Evolutionary conservation across 2,797 vertebrate genomes (phyloP), one percentile per base, ranked within the genome.

Genomic region (Anguilla marmorata): DNA sequence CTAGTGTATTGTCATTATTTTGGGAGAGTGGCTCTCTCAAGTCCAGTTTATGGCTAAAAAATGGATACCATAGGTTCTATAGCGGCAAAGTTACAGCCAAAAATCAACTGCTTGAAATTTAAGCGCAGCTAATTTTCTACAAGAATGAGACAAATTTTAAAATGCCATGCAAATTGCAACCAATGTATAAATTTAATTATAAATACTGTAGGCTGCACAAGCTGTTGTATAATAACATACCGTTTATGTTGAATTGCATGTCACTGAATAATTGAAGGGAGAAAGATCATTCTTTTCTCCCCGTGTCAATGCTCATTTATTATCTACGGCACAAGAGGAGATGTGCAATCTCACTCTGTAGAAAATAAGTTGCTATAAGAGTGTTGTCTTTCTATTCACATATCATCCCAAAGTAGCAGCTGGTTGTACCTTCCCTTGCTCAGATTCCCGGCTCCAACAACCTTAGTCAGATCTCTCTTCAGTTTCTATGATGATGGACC

Each of bases 401-500:
- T 94, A 93, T 91, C 90, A 90, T 92, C 91, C 41, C 33, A 41
- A 52, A 92, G 93, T 93, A 93, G 93, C 90, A 92, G 88, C 92
- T 88, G 90, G 92, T 93, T 88, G 89, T 89, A 90, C 93, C 93
- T 92, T 87, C 94, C 91, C 91, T 89, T 93, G 93, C 91, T 93
- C 93, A 94, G 92, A 93, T 92, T 92, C 93, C 94, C 93, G 94
- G 93, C 90, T 56, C 88, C 89, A 85, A 30, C 41, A 37, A 48
- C 79, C 37, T 60, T 76, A 88, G 60, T 87, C 89, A 92, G 92
- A 69, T 56, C 86, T 84, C 84, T 87, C 76, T 33, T 85, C 52
- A 52, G 54, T 93, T 94, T 93, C 91, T 94, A 93, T 91, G 91
- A 92, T 58, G 90, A 95, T 90, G 91, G 93, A 89, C 92, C 90